Percentiles rank a stretch among this genome's conserved stretches.
These are phyloP conservation scores for Scelioninae gen. 2 DNA, from an alignment of 2,888 invertebrate species.

Conservation along the genomic window DNA sequence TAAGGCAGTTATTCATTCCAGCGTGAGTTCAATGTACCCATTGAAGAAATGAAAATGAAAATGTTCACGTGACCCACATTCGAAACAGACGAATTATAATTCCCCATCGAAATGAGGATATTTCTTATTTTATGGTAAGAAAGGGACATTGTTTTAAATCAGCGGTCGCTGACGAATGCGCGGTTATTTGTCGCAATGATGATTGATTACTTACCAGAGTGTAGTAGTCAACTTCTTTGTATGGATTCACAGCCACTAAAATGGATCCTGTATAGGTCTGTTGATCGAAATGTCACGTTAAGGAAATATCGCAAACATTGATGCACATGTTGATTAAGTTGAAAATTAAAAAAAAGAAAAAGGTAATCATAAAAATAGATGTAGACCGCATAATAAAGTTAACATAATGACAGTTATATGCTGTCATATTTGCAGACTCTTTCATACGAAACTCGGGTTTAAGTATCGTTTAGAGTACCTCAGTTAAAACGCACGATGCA, in stretches of 20 bases:
- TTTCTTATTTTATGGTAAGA: too few relatives aligned
- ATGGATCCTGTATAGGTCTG: slow-evolving; percentile 96
- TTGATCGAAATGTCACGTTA: slow-evolving; percentile 62
- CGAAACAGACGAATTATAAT: slow-evolving; percentile 30
- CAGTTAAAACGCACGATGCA: too few relatives aligned
- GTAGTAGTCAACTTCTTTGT: slow-evolving; percentile 93
- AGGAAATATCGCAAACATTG: too few relatives aligned
- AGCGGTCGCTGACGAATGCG: slow-evolving; percentile 9
- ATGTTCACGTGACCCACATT: slow-evolving; percentile 43
- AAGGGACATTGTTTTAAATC: slow-evolving; percentile 13
- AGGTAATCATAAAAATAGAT: too few relatives aligned
- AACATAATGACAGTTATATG: too few relatives aligned
- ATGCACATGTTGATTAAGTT: slow-evolving; percentile 76
- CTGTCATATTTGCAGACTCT: too few relatives aligned
- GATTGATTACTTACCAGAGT: slow-evolving; percentile 83
- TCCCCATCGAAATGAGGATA: slow-evolving; percentile 8
- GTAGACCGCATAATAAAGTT: too few relatives aligned
- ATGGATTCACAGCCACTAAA: slow-evolving; percentile 94
- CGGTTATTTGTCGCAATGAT: not conserved
- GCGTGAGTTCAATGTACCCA: slow-evolving; percentile 44
- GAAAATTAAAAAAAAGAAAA: slow-evolving; percentile 74
- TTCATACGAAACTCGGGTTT: too few relatives aligned
- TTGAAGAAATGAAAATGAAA: slow-evolving; percentile 50
- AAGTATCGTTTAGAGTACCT: too few relatives aligned
- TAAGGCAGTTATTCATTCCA: slow-evolving; percentile 47